Percentiles rank a stretch among this genome's conserved stretches.
Conservation (phyloP, 1,140 invertebrate species). For the Sycobia sp. region DNA sequence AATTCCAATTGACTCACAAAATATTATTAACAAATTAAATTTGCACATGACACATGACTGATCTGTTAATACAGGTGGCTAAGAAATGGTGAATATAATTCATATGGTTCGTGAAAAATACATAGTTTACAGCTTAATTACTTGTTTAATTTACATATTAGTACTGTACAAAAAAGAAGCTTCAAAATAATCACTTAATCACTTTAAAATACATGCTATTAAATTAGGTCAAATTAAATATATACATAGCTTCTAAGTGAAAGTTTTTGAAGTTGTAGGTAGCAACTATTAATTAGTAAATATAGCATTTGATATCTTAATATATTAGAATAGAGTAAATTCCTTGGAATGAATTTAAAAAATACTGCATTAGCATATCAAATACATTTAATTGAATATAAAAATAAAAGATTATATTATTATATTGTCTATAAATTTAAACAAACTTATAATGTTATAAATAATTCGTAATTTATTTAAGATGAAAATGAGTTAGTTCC, state of each 20-base stretch:
- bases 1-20: no score
- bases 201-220: conserved; percentile 19
- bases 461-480: neutral
- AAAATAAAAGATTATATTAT: no score
- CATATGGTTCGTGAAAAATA: neutral
- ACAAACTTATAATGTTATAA: neutral
- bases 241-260: conserved; percentile 40
- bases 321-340: neutral
- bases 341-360: no score
- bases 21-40: no score
- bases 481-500: neutral
- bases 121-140: no score
- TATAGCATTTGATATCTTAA: conserved; percentile 3
- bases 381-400: no score
- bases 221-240: conserved; percentile 45
- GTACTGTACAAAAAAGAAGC: no score
- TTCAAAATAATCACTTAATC: no score
- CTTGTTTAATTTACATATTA: no score
- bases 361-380: no score
- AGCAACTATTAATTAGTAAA: conserved; percentile 27
- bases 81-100: conserved; percentile 13
- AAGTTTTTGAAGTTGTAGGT: conserved; percentile 45
- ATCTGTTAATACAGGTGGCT: conserved; percentile 17
- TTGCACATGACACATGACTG: conserved; percentile 3
- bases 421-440: no score